These are phyloP conservation scores for Brachionus rubens DNA, from an alignment of 1,140 invertebrate genomes.

Conservation along the genomic window DNA sequence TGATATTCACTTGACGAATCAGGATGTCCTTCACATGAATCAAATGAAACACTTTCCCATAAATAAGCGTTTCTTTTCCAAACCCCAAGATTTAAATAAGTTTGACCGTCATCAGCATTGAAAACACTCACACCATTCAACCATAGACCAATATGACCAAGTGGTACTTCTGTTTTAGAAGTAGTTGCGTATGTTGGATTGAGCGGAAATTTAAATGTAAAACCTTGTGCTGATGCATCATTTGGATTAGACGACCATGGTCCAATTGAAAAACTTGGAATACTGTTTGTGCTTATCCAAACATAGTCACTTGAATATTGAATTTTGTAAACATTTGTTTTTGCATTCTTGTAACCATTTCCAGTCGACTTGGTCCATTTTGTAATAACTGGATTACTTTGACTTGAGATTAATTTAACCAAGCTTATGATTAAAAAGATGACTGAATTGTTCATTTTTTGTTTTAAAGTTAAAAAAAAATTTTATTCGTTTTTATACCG, in stretches of 20 bases:
- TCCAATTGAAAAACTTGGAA: slow-evolving; percentile 4
- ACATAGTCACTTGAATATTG: neutral
- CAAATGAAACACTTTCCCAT: neutral
- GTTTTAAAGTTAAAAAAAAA: no score
- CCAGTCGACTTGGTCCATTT: neutral
- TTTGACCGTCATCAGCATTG: neutral
- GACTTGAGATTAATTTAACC: no score
- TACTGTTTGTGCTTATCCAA: neutral
- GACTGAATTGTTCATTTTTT: no score
- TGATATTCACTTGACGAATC: neutral
- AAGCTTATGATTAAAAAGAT: no score
- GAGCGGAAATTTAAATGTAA: neutral
- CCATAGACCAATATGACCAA: neutral
- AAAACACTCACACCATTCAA: neutral
- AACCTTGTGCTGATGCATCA: neutral
- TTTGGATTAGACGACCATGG: neutral
- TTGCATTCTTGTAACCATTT: neutral
- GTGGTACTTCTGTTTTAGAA: neutral
- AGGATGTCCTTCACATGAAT: neutral
- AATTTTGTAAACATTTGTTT: slow-evolving; percentile 10
- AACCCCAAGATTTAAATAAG: neutral
- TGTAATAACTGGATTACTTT: neutral
- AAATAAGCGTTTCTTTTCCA: slow-evolving; percentile 9
- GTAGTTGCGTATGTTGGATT: neutral
- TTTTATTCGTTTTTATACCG: no score